Conservation (phyloP, 1,140 invertebrate species). For the Choristoneura fumiferana region DNA sequence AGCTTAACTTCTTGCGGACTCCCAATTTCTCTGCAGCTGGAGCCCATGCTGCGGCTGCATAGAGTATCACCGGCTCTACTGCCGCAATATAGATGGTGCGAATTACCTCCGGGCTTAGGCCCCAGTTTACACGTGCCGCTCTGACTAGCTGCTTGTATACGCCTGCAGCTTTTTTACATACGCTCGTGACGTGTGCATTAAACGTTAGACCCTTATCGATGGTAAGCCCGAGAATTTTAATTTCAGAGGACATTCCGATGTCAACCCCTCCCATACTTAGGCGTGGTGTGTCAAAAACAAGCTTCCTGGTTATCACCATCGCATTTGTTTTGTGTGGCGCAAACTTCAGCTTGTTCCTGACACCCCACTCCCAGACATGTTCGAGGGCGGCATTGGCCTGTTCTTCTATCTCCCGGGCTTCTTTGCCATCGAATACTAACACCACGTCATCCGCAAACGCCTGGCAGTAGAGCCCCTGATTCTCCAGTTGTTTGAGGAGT, state of each 20-base stretch:
- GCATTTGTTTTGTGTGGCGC: not conserved
- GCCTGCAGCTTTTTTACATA: slow-evolving; percentile 6
- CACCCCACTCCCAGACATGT: slow-evolving; percentile 3
- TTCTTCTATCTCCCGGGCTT: not conserved
- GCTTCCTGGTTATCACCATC: not conserved
- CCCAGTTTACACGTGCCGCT: not conserved
- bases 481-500: not conserved
- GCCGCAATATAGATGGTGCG: not conserved
- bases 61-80: not conserved
- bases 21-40: not conserved
- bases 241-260: not conserved
- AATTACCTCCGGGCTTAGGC: not conserved
- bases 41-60: not conserved
- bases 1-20: not conserved
- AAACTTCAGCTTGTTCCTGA: not conserved
- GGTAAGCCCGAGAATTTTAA: slow-evolving; percentile 4
- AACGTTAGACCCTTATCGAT: not conserved
- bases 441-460: too few relatives aligned
- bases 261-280: not conserved
- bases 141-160: not conserved
- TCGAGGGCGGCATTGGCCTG: not conserved
- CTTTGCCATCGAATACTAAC: not conserved
- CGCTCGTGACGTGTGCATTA: not conserved
- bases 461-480: not conserved
- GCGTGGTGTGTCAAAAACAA: not conserved